A percentile compares a stretch with the other conserved stretches of the same genome.
These are phyloP conservation scores for Macrosteles quadrilineatus DNA, from an alignment of 1,140 invertebrate genomes.

Conservation along the genomic window DNA sequence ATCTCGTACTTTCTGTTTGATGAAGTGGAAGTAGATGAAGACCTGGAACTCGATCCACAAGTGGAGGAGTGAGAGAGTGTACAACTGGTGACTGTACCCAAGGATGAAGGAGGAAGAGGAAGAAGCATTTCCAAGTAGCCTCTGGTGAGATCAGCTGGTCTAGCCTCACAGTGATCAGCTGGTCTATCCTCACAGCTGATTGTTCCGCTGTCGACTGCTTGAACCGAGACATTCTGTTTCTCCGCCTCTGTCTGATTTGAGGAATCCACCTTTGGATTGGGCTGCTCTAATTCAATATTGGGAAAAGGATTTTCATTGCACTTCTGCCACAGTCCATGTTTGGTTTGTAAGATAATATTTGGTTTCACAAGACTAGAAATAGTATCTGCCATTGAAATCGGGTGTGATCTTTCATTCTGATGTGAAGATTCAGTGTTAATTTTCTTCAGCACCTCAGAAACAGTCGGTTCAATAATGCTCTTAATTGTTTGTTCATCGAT, in stretches of 20 bases:
- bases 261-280: neutral
- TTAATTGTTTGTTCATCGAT: neutral
- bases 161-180: too few species aligned
- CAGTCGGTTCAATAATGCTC: constrained; percentile 7
- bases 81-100: neutral
- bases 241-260: constrained; percentile 14
- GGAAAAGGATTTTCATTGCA: neutral
- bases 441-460: constrained; percentile 4
- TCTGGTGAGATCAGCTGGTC: neutral
- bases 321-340: neutral
- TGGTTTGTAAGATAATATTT: neutral
- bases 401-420: too few species aligned
- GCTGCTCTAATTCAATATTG: neutral
- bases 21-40: neutral
- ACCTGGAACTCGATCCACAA: neutral
- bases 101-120: neutral
- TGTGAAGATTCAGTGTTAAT: too few species aligned
- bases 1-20: neutral
- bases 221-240: neutral
- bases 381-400: too few species aligned
- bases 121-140: neutral
- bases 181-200: neutral
- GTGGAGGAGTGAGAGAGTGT: neutral
- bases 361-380: neutral
- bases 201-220: neutral